Percentiles rank a stretch among this genome's conserved stretches.
phyloP scores from a whole-genome alignment of 2,888 invertebrate species.

The Lasioglossum zephyrum region DNA sequence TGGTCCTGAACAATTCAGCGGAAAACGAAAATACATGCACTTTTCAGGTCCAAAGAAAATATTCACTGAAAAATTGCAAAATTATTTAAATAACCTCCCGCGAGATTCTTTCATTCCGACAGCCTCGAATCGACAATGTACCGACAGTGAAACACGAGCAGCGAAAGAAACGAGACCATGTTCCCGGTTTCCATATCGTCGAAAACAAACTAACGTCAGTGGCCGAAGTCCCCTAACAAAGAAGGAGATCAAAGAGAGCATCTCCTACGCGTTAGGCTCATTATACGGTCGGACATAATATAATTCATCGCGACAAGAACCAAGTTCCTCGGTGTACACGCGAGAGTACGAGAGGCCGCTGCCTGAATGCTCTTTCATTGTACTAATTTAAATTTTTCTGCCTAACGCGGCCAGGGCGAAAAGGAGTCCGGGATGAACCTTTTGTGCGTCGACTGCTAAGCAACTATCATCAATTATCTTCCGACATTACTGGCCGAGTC shows the following conservation, averaged over 20 bases:
- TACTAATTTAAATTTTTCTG: constrained; percentile 49
- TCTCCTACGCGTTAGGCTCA: constrained; percentile 15
- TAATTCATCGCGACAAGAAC: constrained; percentile 47
- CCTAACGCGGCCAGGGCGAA: constrained; percentile 29
- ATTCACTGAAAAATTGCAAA: background rate
- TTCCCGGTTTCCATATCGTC: background rate
- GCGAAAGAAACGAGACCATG: background rate
- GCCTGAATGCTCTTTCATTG: constrained; percentile 41
- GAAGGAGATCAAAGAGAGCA: constrained; percentile 6
- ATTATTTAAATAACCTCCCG: background rate
- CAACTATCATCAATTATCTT: constrained; percentile 57
- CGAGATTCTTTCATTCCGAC: background rate
- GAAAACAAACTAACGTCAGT: background rate
- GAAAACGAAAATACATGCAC: background rate
- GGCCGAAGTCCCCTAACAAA: background rate
- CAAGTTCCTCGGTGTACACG: constrained; percentile 17
- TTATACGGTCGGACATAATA: constrained; percentile 34
- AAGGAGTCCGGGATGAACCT: constrained; percentile 22
- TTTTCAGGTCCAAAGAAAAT: no score
- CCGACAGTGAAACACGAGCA: background rate
- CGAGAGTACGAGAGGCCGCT: background rate
- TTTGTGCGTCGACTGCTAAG: constrained; percentile 53
- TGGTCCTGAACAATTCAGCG: background rate
- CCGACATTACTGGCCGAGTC: constrained; percentile 36
- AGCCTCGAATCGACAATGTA: background rate